Evolutionary conservation across 2,888 invertebrate genomes (phyloP), one percentile per base, ranked within the genome.

Genomic region (Diploptera punctata): DNA sequence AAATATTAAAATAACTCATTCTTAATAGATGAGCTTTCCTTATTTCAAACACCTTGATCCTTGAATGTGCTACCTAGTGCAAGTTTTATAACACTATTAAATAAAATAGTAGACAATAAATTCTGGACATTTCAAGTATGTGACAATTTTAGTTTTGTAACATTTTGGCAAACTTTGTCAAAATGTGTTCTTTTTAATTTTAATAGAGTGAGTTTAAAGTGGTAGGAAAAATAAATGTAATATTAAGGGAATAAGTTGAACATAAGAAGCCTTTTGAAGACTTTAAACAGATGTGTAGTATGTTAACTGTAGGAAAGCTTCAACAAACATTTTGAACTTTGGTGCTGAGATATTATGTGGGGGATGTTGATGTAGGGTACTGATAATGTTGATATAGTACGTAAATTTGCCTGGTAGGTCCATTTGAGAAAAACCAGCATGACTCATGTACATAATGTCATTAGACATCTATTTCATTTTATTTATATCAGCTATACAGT

Each of bases 1-100:
- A 73, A 75, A 74, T 71, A 73, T 73, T 71, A 71, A 73, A 72
- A 60, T 71, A 73, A 73, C 52, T 38, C 57, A 26, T 47, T 67
- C 44, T 54, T 70, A 70, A 67, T 65, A 70, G 44, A 9, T 24
- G 24, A 70, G n/a, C 54, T n/a, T 26, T 49, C 9, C 18, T 43
- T 16, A 26, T 16, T 47, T 47, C 44, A 26, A 24, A 19, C 47
- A 65, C 47, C 65, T 24, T 47, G 18, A 29, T 47, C 65, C 65
- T 65, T 65, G 47, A 65, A 33, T 31, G 31, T 31, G 65, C 44
- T 24, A 24, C 18, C 44, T 65, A 47, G 47, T 26, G 29, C 26
- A 26, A 26, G 21, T 21, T 62, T 21, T 13, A 29, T 19, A 26
- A 43, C 38, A 21, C 18, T 38, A 13, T 43, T 26, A 24, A 65